Evolutionary conservation across 2,888 invertebrate genomes (phyloP), one percentile per base, ranked within the genome.

Genomic region (Cryptocephalus moraei): DNA sequence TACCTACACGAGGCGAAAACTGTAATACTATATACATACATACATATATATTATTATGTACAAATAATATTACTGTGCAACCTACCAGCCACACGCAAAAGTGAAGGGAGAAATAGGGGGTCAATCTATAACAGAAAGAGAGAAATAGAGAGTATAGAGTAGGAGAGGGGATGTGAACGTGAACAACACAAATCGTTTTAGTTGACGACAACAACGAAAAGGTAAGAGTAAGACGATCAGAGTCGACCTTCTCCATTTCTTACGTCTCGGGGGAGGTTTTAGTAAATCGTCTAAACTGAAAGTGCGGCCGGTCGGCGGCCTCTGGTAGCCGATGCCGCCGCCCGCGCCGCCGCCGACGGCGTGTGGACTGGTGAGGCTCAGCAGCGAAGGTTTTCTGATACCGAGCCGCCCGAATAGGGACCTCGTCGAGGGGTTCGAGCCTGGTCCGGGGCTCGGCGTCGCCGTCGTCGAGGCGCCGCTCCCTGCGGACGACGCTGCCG

Each of bases 261-360:
- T 85, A 84, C 84, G 84, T 83, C 82, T 81, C 73, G 81, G 81
- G 75, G 81, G 81, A 74, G 84, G 82, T 78, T 84, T 83, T 78
- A 87, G 82, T 75, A 87, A 82, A 82, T 87, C 86, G 80, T 87
- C 87, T 79, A 86, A 81, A 80, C 86, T 86, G 80, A 86, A 86
- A 72, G 87, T 86, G 76, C 86, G 80, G 72, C 82, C 82, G 72
- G 84, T 80, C 72, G 80, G 79, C 60, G 74, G 73, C 59, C 71
- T n/a, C 11, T 40, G 40, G 40, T 40, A 40, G 40, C 40, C 40
- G 22, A 22, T 22, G 22, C 22, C 22, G 22, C 22, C 22, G 36
- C 36, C 36, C 3, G 3, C 11, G 36, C 12, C 11, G 12, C 36
- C 62, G 58, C 67, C 67, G 66, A 70, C 66, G 68, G 72, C 68